Base-by-base conservation (phyloP, 2,888 invertebrate genomes). In the Ceriagrion tenellum region DNA sequence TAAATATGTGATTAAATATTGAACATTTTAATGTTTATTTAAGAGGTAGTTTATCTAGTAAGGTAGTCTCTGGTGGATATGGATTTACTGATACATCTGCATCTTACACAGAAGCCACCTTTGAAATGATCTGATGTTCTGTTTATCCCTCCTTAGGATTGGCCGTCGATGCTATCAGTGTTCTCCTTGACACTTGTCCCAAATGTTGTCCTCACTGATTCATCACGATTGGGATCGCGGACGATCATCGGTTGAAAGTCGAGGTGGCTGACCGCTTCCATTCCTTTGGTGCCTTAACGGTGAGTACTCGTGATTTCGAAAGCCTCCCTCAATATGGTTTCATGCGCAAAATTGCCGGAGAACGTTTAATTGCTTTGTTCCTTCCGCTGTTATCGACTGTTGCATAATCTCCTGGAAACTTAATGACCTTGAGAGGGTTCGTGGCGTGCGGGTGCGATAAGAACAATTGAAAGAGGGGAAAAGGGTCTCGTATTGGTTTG, bases 361-460 rank as follows among this genome's bases (percentile, higher is more conserved):
- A 93, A 69, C 59, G 10, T 69, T 74, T 26, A 63, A 93, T 74
- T 16, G 55, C n/a, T 74, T 16, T 69, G 23, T 55, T 69, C 93
- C 47, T 47, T 69, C 93, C 47, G n/a, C 47, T 26, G 55, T 74
- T 93, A 74, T 74, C 47, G 63, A 63, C 40, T 69, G 93, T 69
- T 69, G 26, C 18, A 26, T 63, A 89, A 63, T 93, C 63, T 93
- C 63, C 63, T 47, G 93, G 93, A 69, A 93, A 93, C 63, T 93
- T 93, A 93, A 93, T 93, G 69, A 74, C 93, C 93, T 93, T 93
- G 93, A 47, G 74, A 3, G 59, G 12, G 69, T 74, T 69, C 93
- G 93, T 93, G 93, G 63, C 47, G 69, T 93, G 93, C 93, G 47
- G 93, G 69, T 93, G 69, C 63, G 93, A 93, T 93, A 93, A 69